These are phyloP conservation scores for Metopolophium dirhodum DNA, from an alignment of 1,140 invertebrate genomes.

Conservation along the genomic window DNA sequence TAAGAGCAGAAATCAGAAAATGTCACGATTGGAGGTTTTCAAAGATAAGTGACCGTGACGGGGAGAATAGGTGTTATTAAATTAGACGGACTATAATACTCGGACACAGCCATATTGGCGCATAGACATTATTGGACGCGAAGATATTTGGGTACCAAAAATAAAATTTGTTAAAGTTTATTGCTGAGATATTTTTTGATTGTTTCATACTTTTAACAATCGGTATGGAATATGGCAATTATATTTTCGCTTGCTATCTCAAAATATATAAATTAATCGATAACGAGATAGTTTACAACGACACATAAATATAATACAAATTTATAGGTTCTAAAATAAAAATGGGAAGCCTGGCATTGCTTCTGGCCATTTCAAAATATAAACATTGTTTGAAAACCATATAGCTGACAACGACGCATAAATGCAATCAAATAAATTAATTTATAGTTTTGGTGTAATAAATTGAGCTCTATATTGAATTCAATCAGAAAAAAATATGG, in stretches of 20 bases:
- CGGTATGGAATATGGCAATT: neutral
- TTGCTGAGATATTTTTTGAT: neutral
- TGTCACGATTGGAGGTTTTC: no score
- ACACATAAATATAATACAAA: neutral
- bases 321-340: neutral
- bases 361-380: neutral
- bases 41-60: no score
- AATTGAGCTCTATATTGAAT: neutral
- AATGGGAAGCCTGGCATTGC: no score
- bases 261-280: neutral
- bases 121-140: no score
- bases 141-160: neutral
- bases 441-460: neutral
- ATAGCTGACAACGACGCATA: neutral
- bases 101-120: no score
- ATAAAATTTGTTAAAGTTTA: neutral
- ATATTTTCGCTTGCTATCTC: neutral
- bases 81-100: no score
- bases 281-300: neutral
- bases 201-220: neutral
- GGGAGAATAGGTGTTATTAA: no score
- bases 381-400: neutral
- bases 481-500: no score
- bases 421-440: neutral
- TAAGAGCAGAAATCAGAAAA: no score